Conservation (phyloP, 2,113 vertebrate species). For the Colaptes auratus region DNA sequence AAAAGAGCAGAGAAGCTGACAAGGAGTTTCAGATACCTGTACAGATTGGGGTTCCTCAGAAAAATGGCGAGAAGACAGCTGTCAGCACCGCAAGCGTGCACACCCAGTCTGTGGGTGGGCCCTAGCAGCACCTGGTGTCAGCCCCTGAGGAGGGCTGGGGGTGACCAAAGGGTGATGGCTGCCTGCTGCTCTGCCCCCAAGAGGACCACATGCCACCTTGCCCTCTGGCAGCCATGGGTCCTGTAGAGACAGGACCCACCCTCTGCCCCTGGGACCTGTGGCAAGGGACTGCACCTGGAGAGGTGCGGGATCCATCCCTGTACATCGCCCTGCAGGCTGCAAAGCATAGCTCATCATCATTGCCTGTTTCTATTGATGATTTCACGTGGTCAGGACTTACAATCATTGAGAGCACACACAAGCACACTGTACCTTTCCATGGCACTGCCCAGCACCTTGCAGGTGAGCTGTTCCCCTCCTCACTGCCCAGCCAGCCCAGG, state of each 20-base stretch:
- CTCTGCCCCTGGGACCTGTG: background rate
- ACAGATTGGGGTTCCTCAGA: background rate
- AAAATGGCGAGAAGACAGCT: background rate
- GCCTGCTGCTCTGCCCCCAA: background rate
- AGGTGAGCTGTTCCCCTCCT: background rate
- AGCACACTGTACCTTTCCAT: background rate
- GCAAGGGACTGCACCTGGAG: background rate
- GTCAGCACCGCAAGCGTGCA: background rate
- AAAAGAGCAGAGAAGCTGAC: slow-evolving; percentile 27
- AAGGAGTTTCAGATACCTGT: background rate
- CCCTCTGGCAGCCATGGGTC: background rate
- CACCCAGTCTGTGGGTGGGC: fast-evolving
- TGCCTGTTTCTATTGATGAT: background rate
- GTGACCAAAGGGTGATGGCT: background rate
- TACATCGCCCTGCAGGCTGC: background rate
- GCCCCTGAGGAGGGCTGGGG: background rate
- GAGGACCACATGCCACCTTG: background rate
- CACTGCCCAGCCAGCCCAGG: background rate
- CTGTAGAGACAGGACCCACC: background rate
- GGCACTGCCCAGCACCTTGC: fast-evolving
- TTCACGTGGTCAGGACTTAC: background rate
- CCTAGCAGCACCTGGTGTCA: background rate
- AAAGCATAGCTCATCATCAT: background rate
- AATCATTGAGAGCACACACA: background rate
- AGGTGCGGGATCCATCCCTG: background rate